phyloP scores from a whole-genome alignment of 2,113 vertebrate genomes.

The Mesembrinibis cayennensis region DNA sequence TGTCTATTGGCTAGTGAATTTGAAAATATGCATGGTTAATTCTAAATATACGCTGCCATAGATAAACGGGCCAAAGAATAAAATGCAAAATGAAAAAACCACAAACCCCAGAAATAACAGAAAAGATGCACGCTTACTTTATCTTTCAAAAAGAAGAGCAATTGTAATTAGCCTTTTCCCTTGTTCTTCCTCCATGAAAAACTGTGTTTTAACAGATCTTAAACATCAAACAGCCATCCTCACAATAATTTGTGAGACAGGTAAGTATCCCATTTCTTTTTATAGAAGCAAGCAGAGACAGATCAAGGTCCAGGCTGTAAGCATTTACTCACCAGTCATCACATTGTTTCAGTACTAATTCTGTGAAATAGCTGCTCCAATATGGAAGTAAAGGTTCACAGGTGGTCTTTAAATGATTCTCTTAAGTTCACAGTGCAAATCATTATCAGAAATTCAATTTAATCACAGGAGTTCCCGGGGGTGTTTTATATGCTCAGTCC shows the following conservation, averaged over 20 bases:
- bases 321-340: not conserved
- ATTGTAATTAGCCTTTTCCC: not conserved
- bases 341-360: not conserved
- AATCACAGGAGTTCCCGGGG: not conserved
- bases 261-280: not conserved
- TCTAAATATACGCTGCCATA: not conserved
- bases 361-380: not conserved
- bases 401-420: conserved; percentile 39
- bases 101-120: not conserved
- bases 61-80: not conserved
- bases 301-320: not conserved
- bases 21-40: not conserved
- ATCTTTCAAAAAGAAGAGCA: not conserved
- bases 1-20: not conserved
- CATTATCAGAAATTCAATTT: conserved; percentile 33
- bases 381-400: conserved; percentile 12
- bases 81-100: not conserved
- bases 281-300: not conserved
- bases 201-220: not conserved
- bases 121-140: not conserved
- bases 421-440: not conserved
- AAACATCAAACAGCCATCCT: not conserved
- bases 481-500: conserved; percentile 17
- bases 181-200: not conserved
- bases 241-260: not conserved